Base-by-base conservation (phyloP, 2,888 invertebrate species). In the Amblyjoppa fuscipennis region DNA sequence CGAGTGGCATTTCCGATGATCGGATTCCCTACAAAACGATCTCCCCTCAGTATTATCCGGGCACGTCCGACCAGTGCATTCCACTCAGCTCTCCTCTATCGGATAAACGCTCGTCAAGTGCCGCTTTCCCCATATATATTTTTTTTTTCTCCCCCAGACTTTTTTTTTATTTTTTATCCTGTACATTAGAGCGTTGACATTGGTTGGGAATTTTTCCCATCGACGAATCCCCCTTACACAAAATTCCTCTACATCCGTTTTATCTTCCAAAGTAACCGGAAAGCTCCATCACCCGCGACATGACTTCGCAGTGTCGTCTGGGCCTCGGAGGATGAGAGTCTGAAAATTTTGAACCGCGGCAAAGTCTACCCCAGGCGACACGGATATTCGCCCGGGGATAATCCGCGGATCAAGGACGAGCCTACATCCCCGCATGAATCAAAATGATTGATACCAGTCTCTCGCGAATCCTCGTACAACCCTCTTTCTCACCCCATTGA, bases 401-500 rank as follows among this genome's bases (percentile, higher is more conserved):
- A 91, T 90, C 87, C 84, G 49, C 28, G 69, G 78, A 83, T 86
- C 85, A 79, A 77, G 76, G 81, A 75, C 77, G 80, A 81, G 84
- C 81, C 66, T 86, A 83, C 81, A 86, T 87, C 87, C 61, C 78
- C 74, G 59, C 87, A 77, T 85, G 88, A 90, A 90, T 90, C 87
- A 90, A 87, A 83, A 87, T 89, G 90, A 90, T 90, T 88, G 89
- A 90, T 90, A 89, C 69, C 82, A 83, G 81, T 80, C 82, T 81
- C 82, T 79, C 28, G 56, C 78, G 73, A 56, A 79, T 80, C 83
- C 49, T 66, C 34, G 64, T 78, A 34, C 71, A 59, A 68, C 51
- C 38, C 56, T 51, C 70, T 66, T 74, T 80, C 78, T 73, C 38
- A n/a, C 66, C 38, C 66, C 34, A 80, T 80, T 34, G 51, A 25